A percentile compares a stretch with the other conserved stretches of the same genome.
Evolutionary conservation across 2,888 invertebrate genomes (phyloP).

Genomic region (Brassicogethes aeneus): DNA sequence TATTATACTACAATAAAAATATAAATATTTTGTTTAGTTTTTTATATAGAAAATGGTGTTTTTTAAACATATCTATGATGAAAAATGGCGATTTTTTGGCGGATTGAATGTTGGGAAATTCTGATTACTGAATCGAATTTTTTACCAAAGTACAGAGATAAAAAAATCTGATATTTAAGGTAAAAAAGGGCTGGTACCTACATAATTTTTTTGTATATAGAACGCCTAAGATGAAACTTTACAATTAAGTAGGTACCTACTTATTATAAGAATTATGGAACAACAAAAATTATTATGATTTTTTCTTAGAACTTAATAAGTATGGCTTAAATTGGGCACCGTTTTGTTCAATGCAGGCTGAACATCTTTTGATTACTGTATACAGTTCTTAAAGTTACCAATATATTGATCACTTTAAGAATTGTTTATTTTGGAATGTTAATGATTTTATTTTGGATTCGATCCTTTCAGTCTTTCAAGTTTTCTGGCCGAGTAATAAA

Average conservation of each 20-base stretch:
- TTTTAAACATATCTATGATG: not conserved
- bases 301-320: not conserved
- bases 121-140: not conserved
- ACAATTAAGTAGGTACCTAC: constrained; percentile 1
- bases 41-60: not conserved
- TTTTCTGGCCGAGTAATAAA: too few species aligned
- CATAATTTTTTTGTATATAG: not conserved
- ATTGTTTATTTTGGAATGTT: too few species aligned
- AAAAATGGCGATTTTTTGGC: not conserved
- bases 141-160: not conserved
- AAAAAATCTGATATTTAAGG: too few species aligned
- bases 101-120: not conserved
- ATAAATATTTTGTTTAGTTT: too few species aligned
- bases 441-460: too few species aligned
- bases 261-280: not conserved
- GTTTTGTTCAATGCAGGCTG: constrained; percentile 1
- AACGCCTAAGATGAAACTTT: not conserved
- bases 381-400: too few species aligned
- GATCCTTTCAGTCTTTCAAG: too few species aligned
- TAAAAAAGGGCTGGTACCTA: not conserved
- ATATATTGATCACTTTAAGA: not conserved
- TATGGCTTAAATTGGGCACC: constrained; percentile 2
- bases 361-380: not conserved
- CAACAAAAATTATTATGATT: constrained; percentile 1
- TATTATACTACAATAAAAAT: too few species aligned